Percentiles rank a stretch among this genome's conserved stretches.
These are phyloP conservation scores for Notospermus geniculatus DNA, from an alignment of 1,140 invertebrate genomes.

Conservation along the genomic window DNA sequence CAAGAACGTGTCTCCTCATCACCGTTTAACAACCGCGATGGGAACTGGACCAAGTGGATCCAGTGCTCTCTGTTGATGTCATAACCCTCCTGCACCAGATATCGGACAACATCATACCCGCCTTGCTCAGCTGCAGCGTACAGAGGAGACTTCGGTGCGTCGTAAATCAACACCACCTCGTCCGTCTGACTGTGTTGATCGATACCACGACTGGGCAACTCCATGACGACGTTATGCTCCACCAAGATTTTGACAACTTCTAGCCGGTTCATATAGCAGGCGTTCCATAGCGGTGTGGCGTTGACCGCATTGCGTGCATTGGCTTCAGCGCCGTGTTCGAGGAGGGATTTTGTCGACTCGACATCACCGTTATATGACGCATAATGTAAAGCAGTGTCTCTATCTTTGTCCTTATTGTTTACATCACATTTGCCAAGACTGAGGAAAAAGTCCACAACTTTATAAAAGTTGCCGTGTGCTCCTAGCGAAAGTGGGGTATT, in stretches of 20 bases:
- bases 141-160: constrained; percentile 27
- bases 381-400: constrained; percentile 41
- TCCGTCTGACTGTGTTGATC: constrained; percentile 33
- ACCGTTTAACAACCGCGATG: neutral
- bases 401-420: constrained; percentile 42
- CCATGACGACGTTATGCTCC: constrained; percentile 35
- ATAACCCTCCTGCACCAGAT: constrained; percentile 36
- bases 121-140: constrained; percentile 33
- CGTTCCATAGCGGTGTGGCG: constrained; percentile 45
- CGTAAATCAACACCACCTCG: constrained; percentile 27
- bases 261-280: constrained; percentile 30
- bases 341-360: constrained; percentile 26
- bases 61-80: constrained; percentile 34
- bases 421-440: constrained; percentile 34
- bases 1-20: constrained; percentile 7
- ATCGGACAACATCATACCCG: constrained; percentile 21
- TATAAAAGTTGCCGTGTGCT: constrained; percentile 30
- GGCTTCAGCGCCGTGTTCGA: constrained; percentile 39
- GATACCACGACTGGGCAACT: constrained; percentile 30
- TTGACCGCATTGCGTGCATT: constrained; percentile 29
- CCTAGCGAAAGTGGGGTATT: constrained; percentile 42
- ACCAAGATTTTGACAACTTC: constrained; percentile 35
- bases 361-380: constrained; percentile 40
- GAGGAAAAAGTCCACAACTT: constrained; percentile 33
- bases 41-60: constrained; percentile 27